A percentile compares a stretch with the other conserved stretches of the same genome.
These are phyloP conservation scores for Cylloceria caligata DNA, from an alignment of 2,888 invertebrate species.

Conservation along the genomic window DNA sequence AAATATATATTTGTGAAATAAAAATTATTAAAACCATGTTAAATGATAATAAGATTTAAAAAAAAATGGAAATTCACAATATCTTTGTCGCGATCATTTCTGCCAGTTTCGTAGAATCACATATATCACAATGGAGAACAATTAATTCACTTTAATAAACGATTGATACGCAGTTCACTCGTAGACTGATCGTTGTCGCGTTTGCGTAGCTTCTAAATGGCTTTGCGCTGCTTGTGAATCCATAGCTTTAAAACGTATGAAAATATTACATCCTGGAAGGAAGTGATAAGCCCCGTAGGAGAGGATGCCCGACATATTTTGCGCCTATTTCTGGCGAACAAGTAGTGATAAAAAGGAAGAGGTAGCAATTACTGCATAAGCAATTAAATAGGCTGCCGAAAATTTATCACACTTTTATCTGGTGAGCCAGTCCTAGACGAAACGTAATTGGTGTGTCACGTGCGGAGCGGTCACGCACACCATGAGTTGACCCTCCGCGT, in stretches of 20 bases:
- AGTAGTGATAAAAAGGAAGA: background rate
- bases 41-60: background rate
- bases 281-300: slow-evolving; percentile 1
- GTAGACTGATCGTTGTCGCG: background rate
- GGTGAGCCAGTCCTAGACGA: background rate
- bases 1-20: background rate
- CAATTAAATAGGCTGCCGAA: slow-evolving; percentile 7
- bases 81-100: background rate
- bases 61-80: background rate
- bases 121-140: background rate
- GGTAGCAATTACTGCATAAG: slow-evolving; percentile 1
- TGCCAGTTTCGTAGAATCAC: background rate
- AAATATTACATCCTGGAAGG: background rate
- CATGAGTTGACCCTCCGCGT: too few relatives aligned
- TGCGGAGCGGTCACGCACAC: too few relatives aligned
- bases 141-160: background rate
- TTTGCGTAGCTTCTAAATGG: slow-evolving; percentile 4
- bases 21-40: too few relatives aligned
- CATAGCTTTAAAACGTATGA: background rate
- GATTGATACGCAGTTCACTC: background rate
- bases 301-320: slow-evolving; percentile 5
- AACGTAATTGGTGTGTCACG: slow-evolving; percentile 1
- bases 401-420: slow-evolving; percentile 1
- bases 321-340: background rate
- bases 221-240: background rate